These are phyloP conservation scores for Eristalis intricaria DNA, from an alignment of 2,888 invertebrate species.

Conservation along the genomic window DNA sequence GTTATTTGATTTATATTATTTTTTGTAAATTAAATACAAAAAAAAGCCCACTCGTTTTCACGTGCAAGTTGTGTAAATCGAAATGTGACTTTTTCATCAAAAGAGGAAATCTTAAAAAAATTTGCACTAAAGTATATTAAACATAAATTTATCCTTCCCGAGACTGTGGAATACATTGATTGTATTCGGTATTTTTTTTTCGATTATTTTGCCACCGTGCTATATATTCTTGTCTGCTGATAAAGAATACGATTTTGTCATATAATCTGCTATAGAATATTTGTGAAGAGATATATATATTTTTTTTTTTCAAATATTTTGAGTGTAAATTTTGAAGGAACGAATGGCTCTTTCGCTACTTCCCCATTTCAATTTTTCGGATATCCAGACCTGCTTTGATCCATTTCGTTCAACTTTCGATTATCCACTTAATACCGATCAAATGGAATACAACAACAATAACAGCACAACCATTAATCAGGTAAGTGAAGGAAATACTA, in stretches of 20 bases:
- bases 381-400: conserved; percentile 80
- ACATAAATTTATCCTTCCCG: conserved; percentile 64
- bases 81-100: conserved; percentile 60
- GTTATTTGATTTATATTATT: background rate
- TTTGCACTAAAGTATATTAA: conserved; percentile 58
- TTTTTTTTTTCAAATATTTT: conserved; percentile 15
- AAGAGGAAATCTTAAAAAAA: conserved; percentile 36
- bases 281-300: background rate
- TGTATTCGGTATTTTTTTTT: background rate
- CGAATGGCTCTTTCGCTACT: conserved; percentile 81
- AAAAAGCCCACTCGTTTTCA: background rate
- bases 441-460: conserved; percentile 79
- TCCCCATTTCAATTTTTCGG: conserved; percentile 79
- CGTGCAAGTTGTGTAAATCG: conserved; percentile 13
- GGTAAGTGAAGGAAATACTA: conserved; percentile 51
- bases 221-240: background rate
- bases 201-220: background rate
- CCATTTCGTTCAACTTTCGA: conserved; percentile 75
- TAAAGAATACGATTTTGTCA: conserved; percentile 15
- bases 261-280: background rate
- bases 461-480: conserved; percentile 60
- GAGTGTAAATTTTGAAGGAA: conserved; percentile 24
- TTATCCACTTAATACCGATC: conserved; percentile 76
- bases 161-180: conserved; percentile 34
- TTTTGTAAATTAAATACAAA: background rate